Evolutionary conservation across 2,113 vertebrate species (phyloP), one percentile per base, ranked within the genome.

Genomic region (Pogonocichla stellata): DNA sequence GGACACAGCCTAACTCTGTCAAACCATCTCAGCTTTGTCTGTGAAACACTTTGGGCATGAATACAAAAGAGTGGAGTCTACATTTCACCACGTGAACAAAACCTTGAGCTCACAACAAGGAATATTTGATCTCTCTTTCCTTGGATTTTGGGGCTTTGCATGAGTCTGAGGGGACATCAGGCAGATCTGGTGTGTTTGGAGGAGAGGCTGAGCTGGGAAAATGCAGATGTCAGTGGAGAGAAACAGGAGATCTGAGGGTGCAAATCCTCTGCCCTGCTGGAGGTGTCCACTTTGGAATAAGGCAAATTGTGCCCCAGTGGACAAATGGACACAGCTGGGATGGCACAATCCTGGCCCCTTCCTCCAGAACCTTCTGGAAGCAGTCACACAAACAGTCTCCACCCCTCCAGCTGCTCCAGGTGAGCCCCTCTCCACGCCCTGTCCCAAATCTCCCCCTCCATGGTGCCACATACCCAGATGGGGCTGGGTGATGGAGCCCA

Each of bases 1-100:
- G 25, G 36, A 10, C 47, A 19, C 23, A 62, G 23, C 7, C 24
- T 34, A 57, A 7, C 15, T 28, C 29, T 92, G 57, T 5, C 36
- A 43, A 42, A 23, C 9, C 7, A 4, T 56, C 33, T 12, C 6
- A 40, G 3, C 12, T 69, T 33, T 53, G 8, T 12, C 33, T 43
- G 22, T 31, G 31, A 80, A 86, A 1, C 5, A 3, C 5, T 62
- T 48, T 9, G 38, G 11, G 23, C 13, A 8, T 28, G 43, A 80
- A 19, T 23, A 10, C 15, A 43, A 71, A n/a, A 43, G 0, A 0
- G 4, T 14, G 4, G 29, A 33, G 29, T 15, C 25, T 61, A 1
- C 23, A 9, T 79, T 26, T 62, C 38, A 45, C 12, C 3, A 1
- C 8, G 7, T 1, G 10, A 88, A 10, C 38, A 73, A 89, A 89